Evolutionary conservation across 2,888 invertebrate genomes (phyloP), one percentile per base, ranked within the genome.

Genomic region (Zhengitettix transpicula): DNA sequence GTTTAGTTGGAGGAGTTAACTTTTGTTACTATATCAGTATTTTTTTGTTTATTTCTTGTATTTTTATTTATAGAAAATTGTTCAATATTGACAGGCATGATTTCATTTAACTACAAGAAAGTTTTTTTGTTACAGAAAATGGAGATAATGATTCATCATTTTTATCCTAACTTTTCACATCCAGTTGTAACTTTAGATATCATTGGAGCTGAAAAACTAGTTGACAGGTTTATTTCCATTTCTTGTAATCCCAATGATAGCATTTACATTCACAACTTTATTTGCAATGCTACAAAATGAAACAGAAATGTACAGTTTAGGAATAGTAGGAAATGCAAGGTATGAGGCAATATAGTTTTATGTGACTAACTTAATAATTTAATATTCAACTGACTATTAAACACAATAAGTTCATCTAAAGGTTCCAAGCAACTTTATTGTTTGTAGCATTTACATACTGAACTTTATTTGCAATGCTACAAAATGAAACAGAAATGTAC

Each of bases 401-500:
- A 28, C 28, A 28, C 28, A 28, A 28, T 28, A 28, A 28, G 7
- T 28, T 28, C 2, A 28, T 28, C 28, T 28, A 28, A 47, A 47
- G 5, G 12, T 47, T 47, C 47, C 44, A 11, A 11, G 44, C 10
- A 42, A 12, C 10, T 42, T 42, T 42, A 11, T 42, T 11, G 12
- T 12, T 11, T 42, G 12, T 47, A 52, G 47, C 11, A 11, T 17
- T 52, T 51, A 54, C 28, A 58, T 40, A n/a, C 16, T 17, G 12
- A 52, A 56, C 42, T 41, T 56, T 40, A 52, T 61, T 58, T 57
- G 60, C 58, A 41, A 61, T 60, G 62, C 59, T 62, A 52, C 64
- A 64, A 58, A 64, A 64, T 64, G 64, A 61, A 60, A 53, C 58
- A 28, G 62, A 64, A 57, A 64, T 64, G 64, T 64, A 58, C 55